phyloP scores from a whole-genome alignment of 2,113 vertebrate genomes.

The Menidia beryllina region DNA sequence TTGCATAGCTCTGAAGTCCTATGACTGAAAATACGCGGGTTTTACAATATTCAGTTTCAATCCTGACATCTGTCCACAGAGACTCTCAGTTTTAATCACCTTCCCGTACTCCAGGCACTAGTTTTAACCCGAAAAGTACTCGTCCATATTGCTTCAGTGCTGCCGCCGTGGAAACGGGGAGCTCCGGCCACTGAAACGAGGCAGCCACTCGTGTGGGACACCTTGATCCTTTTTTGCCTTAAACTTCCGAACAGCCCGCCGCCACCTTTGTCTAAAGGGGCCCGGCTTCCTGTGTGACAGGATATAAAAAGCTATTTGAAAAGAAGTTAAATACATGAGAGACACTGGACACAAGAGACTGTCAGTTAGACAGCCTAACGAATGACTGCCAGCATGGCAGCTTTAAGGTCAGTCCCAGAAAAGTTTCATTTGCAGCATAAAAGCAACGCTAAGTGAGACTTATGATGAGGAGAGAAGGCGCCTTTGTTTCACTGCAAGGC shows the following conservation, averaged over 20 bases:
- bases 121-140: background rate
- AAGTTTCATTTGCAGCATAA: too few relatives aligned
- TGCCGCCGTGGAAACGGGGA: background rate
- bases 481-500: constrained; percentile 9
- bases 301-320: constrained; percentile 55
- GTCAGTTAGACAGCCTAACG: constrained; percentile 1
- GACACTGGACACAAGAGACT: constrained; percentile 5
- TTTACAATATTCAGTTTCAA: background rate
- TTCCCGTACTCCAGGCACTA: too few relatives aligned
- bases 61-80: too few relatives aligned
- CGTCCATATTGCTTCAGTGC: constrained; percentile 9
- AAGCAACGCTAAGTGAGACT: too few relatives aligned
- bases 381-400: constrained; percentile 3
- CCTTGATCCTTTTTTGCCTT: constrained; percentile 54
- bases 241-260: constrained; percentile 39
- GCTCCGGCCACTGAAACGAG: constrained; percentile 26
- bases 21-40: background rate
- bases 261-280: constrained; percentile 59
- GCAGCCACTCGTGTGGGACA: constrained; percentile 35
- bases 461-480: too few relatives aligned
- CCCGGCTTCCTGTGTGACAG: constrained; percentile 60
- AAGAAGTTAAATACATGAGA: constrained; percentile 6
- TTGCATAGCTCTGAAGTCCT: too few relatives aligned
- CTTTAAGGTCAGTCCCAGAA: background rate
- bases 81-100: too few relatives aligned